Evolutionary conservation across 2,797 vertebrate species (phyloP).

Genomic region (Amblyopsis hoosieri): DNA sequence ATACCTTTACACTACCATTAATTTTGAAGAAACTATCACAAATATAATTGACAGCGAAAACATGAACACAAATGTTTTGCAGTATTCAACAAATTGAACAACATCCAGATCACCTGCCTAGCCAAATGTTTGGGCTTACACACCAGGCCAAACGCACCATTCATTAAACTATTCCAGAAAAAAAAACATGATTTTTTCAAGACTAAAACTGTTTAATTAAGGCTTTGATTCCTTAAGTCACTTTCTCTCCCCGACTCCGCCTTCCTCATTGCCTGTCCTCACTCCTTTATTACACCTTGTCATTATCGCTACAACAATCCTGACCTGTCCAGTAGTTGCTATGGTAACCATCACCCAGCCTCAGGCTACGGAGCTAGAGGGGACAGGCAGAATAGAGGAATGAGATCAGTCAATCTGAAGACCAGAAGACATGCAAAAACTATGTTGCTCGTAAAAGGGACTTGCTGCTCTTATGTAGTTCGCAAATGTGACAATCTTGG

Average conservation of each 20-base stretch:
- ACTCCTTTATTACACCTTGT: neutral
- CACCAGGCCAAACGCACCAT: too few species aligned
- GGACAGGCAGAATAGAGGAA: slow-evolving; percentile 40
- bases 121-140: too few species aligned
- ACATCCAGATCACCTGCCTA: too few species aligned
- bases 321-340: slow-evolving; percentile 46
- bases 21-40: too few species aligned
- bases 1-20: too few species aligned
- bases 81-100: too few species aligned
- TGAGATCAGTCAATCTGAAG: slow-evolving; percentile 44
- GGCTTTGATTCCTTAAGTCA: slow-evolving; percentile 36
- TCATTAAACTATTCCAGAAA: neutral
- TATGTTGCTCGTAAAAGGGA: slow-evolving; percentile 36
- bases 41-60: too few species aligned
- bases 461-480: slow-evolving; percentile 7
- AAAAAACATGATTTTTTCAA: slow-evolving; percentile 24
- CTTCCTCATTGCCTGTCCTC: neutral
- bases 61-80: too few species aligned
- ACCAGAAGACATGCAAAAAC: slow-evolving; percentile 20
- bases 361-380: slow-evolving; percentile 50
- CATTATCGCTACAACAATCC: slow-evolving; percentile 5
- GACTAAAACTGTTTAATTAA: slow-evolving; percentile 46
- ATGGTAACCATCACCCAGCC: slow-evolving; percentile 64
- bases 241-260: slow-evolving; percentile 10
- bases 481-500: neutral